Conservation (phyloP, 2,113 vertebrate species). For the Mobula birostris region DNA sequence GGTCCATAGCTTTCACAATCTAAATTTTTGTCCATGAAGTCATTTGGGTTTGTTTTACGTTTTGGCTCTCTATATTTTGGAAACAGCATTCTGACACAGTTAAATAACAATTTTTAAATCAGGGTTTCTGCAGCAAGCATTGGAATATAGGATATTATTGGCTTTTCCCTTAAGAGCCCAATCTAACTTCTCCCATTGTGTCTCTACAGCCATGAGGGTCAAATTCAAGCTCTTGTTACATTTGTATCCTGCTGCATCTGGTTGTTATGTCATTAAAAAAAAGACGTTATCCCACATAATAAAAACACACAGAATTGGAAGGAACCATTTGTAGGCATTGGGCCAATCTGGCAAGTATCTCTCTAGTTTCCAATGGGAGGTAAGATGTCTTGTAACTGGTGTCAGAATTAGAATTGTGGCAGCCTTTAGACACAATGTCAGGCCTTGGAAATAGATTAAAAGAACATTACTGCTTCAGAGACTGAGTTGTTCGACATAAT, state of each 20-base stretch:
- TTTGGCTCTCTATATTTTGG: background rate
- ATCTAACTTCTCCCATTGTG: background rate
- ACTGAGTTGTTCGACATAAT: background rate
- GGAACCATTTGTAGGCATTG: background rate
- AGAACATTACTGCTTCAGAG: background rate
- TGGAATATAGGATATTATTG: background rate
- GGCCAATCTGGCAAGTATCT: background rate
- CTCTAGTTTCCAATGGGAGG: background rate
- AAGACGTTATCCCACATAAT: background rate
- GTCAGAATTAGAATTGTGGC: constrained; percentile 20
- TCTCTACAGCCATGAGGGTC: background rate
- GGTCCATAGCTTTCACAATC: background rate
- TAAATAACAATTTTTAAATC: background rate
- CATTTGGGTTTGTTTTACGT: background rate
- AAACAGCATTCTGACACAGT: background rate
- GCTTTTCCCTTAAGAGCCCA: background rate
- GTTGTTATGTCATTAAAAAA: background rate
- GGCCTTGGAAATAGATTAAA: background rate
- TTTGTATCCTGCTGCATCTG: background rate
- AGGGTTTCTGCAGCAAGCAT: background rate
- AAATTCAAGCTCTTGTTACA: background rate
- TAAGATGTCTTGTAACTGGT: background rate
- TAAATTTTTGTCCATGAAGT: background rate
- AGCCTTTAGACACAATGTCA: background rate
- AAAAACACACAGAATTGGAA: constrained; percentile 2